Conservation (phyloP, 2,797 vertebrate species). For the Nannoperca australis region DNA sequence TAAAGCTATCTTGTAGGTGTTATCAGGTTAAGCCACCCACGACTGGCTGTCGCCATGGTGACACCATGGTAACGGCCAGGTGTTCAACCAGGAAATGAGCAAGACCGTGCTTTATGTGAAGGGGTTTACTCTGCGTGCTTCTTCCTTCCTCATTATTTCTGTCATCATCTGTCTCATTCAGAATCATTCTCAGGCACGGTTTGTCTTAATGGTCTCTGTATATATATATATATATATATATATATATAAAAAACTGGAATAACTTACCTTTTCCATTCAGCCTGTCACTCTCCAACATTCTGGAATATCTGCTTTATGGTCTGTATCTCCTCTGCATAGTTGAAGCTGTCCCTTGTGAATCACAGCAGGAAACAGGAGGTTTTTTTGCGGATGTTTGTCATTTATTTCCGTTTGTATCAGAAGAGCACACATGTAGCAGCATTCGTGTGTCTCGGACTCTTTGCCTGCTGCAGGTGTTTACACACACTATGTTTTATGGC, state of each 20-base stretch:
- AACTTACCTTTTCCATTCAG: background rate
- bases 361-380: background rate
- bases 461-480: conserved; percentile 4
- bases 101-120: conserved; percentile 36
- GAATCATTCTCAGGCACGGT: background rate
- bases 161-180: conserved; percentile 4
- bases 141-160: conserved; percentile 32
- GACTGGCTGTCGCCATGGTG: conserved; percentile 73
- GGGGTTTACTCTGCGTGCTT: conserved; percentile 29
- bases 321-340: background rate
- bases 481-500: background rate
- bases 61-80: conserved; percentile 79
- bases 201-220: background rate
- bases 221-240: too few relatives aligned
- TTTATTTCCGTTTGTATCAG: background rate
- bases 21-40: conserved; percentile 77
- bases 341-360: conserved; percentile 7
- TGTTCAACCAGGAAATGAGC: conserved; percentile 58
- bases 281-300: background rate
- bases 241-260: too few relatives aligned
- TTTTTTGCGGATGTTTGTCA: background rate
- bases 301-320: conserved; percentile 9
- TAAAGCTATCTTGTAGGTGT: conserved; percentile 68
- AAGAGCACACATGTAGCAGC: background rate
- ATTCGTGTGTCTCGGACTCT: background rate